Conservation (phyloP, 2,797 vertebrate genomes). For the Tragelaphus eurycerus region DNA sequence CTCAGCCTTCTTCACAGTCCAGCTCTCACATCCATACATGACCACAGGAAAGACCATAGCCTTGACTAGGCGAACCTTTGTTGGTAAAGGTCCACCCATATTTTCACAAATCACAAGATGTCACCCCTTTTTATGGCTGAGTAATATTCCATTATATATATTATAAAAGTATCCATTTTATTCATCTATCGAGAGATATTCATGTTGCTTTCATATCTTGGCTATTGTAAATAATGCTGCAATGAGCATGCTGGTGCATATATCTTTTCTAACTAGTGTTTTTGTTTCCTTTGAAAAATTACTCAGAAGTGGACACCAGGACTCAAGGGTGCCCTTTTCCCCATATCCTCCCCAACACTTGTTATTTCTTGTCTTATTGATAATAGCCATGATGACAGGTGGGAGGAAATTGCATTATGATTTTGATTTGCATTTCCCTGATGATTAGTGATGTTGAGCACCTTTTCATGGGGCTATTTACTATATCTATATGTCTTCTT, state of each 20-base stretch:
- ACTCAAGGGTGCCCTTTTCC: not conserved
- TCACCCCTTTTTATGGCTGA: not conserved
- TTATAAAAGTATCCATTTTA: not conserved
- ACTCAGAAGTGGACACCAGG: not conserved
- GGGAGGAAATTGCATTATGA: not conserved
- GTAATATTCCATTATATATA: not conserved
- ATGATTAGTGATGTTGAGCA: not conserved
- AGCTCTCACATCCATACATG: no score
- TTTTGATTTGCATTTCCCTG: not conserved
- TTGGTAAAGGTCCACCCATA: no score
- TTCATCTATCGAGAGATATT: not conserved
- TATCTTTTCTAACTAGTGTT: not conserved
- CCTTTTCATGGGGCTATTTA: not conserved
- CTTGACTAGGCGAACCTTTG: no score
- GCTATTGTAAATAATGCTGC: not conserved
- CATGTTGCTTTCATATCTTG: not conserved
- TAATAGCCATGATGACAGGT: not conserved
- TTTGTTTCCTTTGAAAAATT: not conserved
- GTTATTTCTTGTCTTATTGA: not conserved
- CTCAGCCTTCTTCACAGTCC: no score
- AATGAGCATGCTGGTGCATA: not conserved
- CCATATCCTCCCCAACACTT: not conserved
- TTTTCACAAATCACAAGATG: not conserved
- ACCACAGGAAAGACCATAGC: no score
- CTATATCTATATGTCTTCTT: not conserved